These are phyloP conservation scores for Urocolius indicus DNA, from an alignment of 2,113 vertebrate genomes.

Conservation along the genomic window DNA sequence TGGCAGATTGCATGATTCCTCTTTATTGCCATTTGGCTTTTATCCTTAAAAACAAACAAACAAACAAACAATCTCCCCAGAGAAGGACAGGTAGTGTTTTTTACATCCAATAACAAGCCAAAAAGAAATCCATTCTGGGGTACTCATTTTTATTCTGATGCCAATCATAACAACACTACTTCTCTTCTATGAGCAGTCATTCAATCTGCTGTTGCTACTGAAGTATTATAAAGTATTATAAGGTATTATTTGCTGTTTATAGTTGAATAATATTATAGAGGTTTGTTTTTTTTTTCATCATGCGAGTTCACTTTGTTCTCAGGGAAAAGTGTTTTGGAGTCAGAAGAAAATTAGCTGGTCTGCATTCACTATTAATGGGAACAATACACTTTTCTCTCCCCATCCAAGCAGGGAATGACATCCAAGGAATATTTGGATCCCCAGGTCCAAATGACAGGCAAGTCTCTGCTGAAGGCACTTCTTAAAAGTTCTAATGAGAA, in stretches of 20 bases:
- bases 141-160: neutral
- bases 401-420: neutral
- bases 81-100: neutral
- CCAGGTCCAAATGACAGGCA: neutral
- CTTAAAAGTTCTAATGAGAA: neutral
- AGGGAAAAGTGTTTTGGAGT: neutral
- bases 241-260: neutral
- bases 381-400: neutral
- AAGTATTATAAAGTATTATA: neutral
- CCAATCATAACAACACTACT: neutral
- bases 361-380: neutral
- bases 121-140: neutral
- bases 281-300: rapidly evolving
- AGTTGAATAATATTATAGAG: neutral
- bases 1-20: neutral
- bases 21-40: neutral
- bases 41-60: neutral
- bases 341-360: neutral
- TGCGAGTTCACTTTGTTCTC: neutral
- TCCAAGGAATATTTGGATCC: neutral
- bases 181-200: neutral
- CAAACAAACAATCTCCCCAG: neutral
- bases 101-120: neutral
- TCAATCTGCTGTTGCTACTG: neutral
- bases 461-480: neutral